phyloP scores from a whole-genome alignment of 2,888 invertebrate genomes.

The Antitype chi region DNA sequence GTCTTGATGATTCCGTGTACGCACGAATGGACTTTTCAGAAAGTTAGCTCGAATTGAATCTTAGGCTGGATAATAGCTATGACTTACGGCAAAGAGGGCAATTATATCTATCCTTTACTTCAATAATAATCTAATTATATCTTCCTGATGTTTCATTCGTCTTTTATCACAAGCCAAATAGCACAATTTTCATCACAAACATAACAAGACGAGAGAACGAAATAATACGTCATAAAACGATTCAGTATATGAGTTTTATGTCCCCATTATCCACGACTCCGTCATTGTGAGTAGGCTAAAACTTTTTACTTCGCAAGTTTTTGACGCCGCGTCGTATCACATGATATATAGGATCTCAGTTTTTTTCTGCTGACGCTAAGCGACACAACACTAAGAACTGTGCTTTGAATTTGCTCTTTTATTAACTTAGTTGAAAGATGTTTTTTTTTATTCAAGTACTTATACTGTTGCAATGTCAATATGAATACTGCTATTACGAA shows the following conservation, averaged over 20 bases:
- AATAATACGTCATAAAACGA: slow-evolving; percentile 56
- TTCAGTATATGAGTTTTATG: slow-evolving; percentile 48
- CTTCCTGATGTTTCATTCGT: not conserved
- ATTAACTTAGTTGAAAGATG: not conserved
- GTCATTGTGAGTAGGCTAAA: slow-evolving; percentile 46
- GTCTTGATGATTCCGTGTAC: slow-evolving; percentile 38
- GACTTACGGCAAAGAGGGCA: not conserved
- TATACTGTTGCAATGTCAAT: not conserved
- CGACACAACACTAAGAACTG: slow-evolving; percentile 11
- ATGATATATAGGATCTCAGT: slow-evolving; percentile 38
- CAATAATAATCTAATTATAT: not conserved
- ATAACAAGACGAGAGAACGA: slow-evolving; percentile 22
- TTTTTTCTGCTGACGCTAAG: slow-evolving; percentile 37
- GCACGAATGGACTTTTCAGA: slow-evolving; percentile 12
- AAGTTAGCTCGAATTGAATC: not conserved
- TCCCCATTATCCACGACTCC: slow-evolving; percentile 41
- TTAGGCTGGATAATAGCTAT: not conserved
- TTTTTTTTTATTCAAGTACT: not conserved
- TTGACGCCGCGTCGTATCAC: slow-evolving; percentile 38
- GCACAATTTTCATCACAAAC: slow-evolving; percentile 22
- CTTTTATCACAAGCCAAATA: slow-evolving; percentile 5
- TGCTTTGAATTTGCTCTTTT: not conserved
- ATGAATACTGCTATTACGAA: not conserved
- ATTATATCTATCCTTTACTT: not conserved
- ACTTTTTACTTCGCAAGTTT: slow-evolving; percentile 58